These are phyloP conservation scores for Decapterus maruadsi DNA, from an alignment of 2,797 vertebrate genomes.

Conservation along the genomic window DNA sequence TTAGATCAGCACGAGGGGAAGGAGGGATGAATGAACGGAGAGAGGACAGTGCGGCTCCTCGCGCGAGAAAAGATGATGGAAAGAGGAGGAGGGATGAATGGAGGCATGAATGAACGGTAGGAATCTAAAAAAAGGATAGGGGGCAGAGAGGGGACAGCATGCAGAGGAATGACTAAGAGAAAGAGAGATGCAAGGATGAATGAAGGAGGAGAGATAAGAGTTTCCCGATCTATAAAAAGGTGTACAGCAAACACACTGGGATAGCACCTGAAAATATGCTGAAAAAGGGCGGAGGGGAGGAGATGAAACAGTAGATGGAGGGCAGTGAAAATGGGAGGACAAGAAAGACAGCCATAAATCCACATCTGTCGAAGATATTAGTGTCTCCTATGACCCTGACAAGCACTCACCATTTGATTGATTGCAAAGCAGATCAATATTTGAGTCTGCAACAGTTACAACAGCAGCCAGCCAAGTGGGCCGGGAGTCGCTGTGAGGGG, in stretches of 20 bases:
- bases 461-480: constrained; percentile 29
- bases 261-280: constrained; percentile 6
- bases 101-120: constrained; percentile 33
- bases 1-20: constrained; percentile 60
- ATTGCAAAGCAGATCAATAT: constrained; percentile 66
- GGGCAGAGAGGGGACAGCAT: not conserved
- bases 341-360: constrained; percentile 58
- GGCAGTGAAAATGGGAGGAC: constrained; percentile 32
- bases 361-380: constrained; percentile 54
- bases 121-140: constrained; percentile 1
- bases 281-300: not conserved
- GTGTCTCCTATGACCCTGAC: constrained; percentile 66
- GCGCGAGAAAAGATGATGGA: constrained; percentile 21
- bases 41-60: constrained; percentile 11
- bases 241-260: constrained; percentile 5
- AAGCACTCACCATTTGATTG: constrained; percentile 58
- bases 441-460: constrained; percentile 40
- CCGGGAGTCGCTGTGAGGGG: constrained; percentile 3
- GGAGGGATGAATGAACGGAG: constrained; percentile 47
- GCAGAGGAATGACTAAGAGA: constrained; percentile 1
- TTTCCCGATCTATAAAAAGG: constrained; percentile 12
- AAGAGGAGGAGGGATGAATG: constrained; percentile 7
- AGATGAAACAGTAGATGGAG: constrained; percentile 23
- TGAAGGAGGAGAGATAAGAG: constrained; percentile 6
- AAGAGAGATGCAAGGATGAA: constrained; percentile 22